Conservation (phyloP, 2,113 vertebrate genomes). For the Okapia johnstoni region DNA sequence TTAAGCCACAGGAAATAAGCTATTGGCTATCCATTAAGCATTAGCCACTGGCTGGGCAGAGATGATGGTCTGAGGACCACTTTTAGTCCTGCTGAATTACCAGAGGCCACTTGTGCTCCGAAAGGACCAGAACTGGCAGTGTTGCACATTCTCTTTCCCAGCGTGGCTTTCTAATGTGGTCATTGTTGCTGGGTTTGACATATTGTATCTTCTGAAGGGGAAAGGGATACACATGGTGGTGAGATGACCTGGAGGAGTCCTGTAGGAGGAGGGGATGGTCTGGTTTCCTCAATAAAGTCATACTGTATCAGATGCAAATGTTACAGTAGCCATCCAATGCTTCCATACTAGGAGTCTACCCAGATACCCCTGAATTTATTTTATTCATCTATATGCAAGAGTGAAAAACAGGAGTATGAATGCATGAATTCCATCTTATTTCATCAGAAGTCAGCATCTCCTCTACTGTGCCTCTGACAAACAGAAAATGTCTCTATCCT, state of each 20-base stretch:
- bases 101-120: not conserved
- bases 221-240: not conserved
- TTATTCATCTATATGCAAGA: not conserved
- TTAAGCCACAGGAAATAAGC: not conserved
- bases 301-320: not conserved
- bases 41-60: not conserved
- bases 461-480: not conserved
- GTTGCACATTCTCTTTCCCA: not conserved
- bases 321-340: not conserved
- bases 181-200: not conserved
- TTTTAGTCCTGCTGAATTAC: not conserved
- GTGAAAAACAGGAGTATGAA: not conserved
- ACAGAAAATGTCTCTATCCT: not conserved
- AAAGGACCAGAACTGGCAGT: not conserved
- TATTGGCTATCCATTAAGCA: not conserved
- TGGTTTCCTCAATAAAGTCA: not conserved
- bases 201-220: not conserved
- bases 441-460: not conserved
- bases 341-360: not conserved
- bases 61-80: not conserved
- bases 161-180: not conserved
- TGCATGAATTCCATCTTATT: not conserved
- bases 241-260: not conserved
- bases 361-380: not conserved
- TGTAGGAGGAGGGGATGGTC: not conserved